Conservation (phyloP, 2,113 vertebrate species). For the Psilopsiagon aurifrons region DNA sequence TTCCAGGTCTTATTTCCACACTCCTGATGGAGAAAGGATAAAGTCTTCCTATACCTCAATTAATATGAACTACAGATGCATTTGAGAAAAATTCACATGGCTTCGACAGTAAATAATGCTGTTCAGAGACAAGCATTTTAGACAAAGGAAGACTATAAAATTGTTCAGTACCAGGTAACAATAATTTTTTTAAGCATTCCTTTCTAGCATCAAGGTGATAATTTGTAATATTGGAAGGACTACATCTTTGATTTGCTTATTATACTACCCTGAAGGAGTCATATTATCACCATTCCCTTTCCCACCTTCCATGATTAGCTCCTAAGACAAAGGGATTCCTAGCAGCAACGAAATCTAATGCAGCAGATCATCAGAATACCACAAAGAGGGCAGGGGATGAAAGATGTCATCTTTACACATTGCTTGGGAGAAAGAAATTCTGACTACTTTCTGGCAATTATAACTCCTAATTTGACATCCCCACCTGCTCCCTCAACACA, state of each 20-base stretch:
- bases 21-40: not conserved
- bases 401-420: not conserved
- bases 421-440: not conserved
- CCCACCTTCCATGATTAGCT: not conserved
- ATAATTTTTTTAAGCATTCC: not conserved
- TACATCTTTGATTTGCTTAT: not conserved
- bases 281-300: not conserved
- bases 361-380: not conserved
- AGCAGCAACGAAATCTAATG: not conserved
- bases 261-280: not conserved
- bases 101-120: not conserved
- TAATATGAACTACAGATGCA: not conserved
- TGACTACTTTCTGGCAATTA: not conserved
- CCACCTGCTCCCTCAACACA: not conserved
- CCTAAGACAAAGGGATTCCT: not conserved
- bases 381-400: not conserved
- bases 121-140: not conserved
- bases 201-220: not conserved
- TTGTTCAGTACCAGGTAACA: not conserved
- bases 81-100: not conserved
- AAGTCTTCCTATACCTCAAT: not conserved
- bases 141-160: not conserved
- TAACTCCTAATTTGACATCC: not conserved
- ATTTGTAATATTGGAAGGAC: not conserved
- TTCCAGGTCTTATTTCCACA: not conserved